These are phyloP conservation scores for Seriola aureovittata DNA, from an alignment of 2,113 vertebrate species.

Conservation along the genomic window DNA sequence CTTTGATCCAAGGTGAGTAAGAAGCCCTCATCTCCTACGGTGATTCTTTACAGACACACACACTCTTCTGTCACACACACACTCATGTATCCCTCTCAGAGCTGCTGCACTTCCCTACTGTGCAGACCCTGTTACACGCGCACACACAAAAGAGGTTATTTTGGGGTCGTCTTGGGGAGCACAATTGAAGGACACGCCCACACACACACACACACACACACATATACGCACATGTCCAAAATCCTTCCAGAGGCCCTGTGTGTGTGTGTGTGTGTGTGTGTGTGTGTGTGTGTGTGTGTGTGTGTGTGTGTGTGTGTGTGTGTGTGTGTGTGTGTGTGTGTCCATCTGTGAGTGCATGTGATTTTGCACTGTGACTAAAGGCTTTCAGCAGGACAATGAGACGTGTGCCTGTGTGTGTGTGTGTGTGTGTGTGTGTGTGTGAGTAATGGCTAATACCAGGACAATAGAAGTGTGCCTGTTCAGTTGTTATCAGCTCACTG, in stretches of 20 bases:
- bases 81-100: background rate
- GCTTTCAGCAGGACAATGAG: conserved; percentile 65
- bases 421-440: conserved; percentile 18
- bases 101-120: conserved; percentile 47
- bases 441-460: conserved; percentile 62
- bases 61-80: conserved; percentile 13
- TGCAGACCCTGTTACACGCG: conserved; percentile 29
- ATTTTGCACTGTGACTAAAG: conserved; percentile 64
- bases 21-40: conserved; percentile 66
- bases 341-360: conserved; percentile 12
- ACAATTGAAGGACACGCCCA: conserved; percentile 46
- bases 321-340: conserved; percentile 10
- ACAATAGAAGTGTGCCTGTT: conserved; percentile 76
- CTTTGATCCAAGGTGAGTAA: conserved; percentile 71
- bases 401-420: conserved; percentile 37
- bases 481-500: conserved; percentile 69
- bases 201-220: background rate
- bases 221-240: conserved; percentile 29
- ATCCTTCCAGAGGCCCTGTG: conserved; percentile 18
- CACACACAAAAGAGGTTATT: conserved; percentile 64
- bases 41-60: conserved; percentile 33
- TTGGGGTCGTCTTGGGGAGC: conserved; percentile 44
- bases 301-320: conserved; percentile 10
- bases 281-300: conserved; percentile 33
- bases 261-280: conserved; percentile 13